A percentile compares a stretch with the other conserved stretches of the same genome.
Evolutionary conservation across 2,797 vertebrate genomes (phyloP).

Genomic region (Acipenser ruthenus): DNA sequence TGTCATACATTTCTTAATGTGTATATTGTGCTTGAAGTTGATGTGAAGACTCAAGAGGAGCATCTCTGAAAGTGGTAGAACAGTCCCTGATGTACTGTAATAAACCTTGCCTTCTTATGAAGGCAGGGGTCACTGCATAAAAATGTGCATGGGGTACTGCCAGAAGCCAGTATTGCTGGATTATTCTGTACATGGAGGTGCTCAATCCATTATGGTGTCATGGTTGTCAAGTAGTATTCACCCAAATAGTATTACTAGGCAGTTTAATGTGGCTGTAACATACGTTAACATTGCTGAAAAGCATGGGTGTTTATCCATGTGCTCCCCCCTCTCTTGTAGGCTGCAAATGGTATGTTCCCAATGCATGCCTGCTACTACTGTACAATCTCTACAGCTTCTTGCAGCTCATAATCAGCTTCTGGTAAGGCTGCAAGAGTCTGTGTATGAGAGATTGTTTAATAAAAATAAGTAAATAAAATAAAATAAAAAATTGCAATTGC

Average conservation of each 20-base stretch:
- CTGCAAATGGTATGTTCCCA: slow-evolving; percentile 67
- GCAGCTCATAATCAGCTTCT: slow-evolving; percentile 47
- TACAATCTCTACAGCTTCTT: slow-evolving; percentile 49
- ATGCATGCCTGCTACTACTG: slow-evolving; percentile 53
- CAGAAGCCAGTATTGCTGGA: neutral
- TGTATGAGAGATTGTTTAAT: slow-evolving; percentile 27
- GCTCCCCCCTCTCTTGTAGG: slow-evolving; percentile 46
- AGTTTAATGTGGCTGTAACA: neutral
- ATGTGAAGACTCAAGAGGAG: no score
- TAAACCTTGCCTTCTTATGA: slow-evolving; percentile 3
- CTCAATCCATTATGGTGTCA: neutral
- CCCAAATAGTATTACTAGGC: neutral
- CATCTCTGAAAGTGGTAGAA: no score
- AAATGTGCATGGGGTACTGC: neutral
- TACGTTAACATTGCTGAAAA: neutral
- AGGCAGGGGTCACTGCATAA: slow-evolving; percentile 10
- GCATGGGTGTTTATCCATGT: slow-evolving; percentile 18
- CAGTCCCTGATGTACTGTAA: neutral
- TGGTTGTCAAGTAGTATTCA: neutral
- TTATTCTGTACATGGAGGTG: neutral
- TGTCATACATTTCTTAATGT: no score
- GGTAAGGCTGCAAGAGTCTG: slow-evolving; percentile 36
- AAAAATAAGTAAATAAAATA: no score
- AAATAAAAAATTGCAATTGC: neutral
- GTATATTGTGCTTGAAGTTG: no score